Base-by-base conservation (phyloP, 30 jellyfish, hydroid and myxozoan species). In the Cassiopea xamachana region DNA sequence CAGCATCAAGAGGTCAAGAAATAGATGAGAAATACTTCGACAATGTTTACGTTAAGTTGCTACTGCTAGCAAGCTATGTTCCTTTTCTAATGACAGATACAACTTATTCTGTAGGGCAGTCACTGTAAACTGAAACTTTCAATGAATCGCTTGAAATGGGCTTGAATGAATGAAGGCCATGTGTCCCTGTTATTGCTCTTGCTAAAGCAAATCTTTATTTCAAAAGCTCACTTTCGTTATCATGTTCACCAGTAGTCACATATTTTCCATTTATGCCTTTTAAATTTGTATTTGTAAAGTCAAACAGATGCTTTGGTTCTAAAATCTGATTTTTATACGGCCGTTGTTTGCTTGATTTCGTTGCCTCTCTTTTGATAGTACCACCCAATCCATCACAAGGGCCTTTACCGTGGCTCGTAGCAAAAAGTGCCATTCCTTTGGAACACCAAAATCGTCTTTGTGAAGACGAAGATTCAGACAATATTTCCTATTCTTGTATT, bases 321-420 rank as follows among this genome's bases (percentile, higher is more conserved):
- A 83, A 4, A 0, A 83, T 83, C 69, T 48, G 92, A 12, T 82
- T 55, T 1, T 45, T 68, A 19, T 62, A 7, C 12, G 91, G 73
- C 2, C 91, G 73, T 39, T 81, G 96, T 1, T 48, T 75, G 44
- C 93, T 89, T 27, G 89, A 88, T 19, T 73, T 50, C 5, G 89
- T 91, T 1, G 89, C 93, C 47, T 61, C 86, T 6, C 83, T 64
- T 77, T 82, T 81, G 82, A 89, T 75, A 0, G 92, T 79, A 0
- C 92, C 95, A n/a, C 97, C 97, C 3, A 86, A 72, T 14, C 97
- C 97, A 85, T 91, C 90, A 60, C 78, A 86, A 3, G 87, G 97
- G 27, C 97, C 85, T 78, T 85, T 76, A 64, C 97, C 91, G 51
- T 92, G 94, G 75, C 89, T 69, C 15, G 96, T 92, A 6, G 94